Evolutionary conservation across 2,888 invertebrate genomes (phyloP).

Genomic region (Diaperis boleti): DNA sequence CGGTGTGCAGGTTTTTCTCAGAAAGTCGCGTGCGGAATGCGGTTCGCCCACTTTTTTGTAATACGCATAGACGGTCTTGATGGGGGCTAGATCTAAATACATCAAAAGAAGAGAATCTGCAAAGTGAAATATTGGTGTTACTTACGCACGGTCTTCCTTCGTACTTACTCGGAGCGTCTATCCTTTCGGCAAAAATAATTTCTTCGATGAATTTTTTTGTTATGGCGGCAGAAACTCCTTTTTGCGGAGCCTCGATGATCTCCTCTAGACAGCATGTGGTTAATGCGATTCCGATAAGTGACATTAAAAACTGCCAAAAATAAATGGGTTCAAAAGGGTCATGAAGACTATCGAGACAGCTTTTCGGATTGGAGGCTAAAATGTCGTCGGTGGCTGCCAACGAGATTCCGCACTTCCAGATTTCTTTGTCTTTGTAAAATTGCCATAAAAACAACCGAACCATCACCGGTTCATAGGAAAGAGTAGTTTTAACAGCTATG

Average conservation of each 20-base stretch:
- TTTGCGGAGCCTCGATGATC: conserved; percentile 56
- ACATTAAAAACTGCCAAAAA: conserved; percentile 74
- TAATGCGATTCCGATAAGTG: conserved; percentile 64
- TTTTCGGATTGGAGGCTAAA: conserved; percentile 67
- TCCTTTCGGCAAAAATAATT: conserved; percentile 65
- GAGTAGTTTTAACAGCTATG: conserved; percentile 64
- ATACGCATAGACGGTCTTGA: conserved; percentile 53
- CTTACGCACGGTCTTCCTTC: not conserved
- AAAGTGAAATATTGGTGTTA: not conserved
- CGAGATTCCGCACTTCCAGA: conserved; percentile 67
- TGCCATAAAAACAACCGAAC: conserved; percentile 73
- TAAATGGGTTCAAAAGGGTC: conserved; percentile 73
- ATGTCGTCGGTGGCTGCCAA: conserved; percentile 69
- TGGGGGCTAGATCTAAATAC: conserved; percentile 54
- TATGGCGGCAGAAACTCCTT: conserved; percentile 69
- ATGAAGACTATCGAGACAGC: conserved; percentile 67
- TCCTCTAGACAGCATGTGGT: conserved; percentile 66
- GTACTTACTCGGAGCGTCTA: conserved; percentile 10
- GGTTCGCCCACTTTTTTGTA: conserved; percentile 57
- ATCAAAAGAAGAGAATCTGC: conserved; percentile 19
- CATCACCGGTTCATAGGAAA: conserved; percentile 60
- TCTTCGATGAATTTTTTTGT: conserved; percentile 69
- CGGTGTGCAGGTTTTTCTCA: conserved; percentile 49
- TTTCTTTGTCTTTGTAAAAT: conserved; percentile 70
- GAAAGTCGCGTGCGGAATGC: conserved; percentile 52